Evolutionary conservation across 2,888 invertebrate genomes (phyloP).

Genomic region (Axea sp.): DNA sequence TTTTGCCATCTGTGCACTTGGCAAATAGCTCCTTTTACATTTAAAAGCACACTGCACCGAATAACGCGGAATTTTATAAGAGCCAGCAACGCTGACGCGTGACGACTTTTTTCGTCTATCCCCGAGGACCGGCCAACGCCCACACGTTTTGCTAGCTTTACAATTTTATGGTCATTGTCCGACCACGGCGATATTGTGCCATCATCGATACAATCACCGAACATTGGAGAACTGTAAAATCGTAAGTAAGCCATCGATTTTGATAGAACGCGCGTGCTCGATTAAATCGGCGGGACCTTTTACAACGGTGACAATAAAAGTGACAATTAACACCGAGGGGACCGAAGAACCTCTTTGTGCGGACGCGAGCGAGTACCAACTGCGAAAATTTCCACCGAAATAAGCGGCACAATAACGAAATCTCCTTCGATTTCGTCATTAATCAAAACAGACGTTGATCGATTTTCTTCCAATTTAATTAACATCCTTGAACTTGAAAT

Average conservation of each 20-base stretch:
- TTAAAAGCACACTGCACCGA: slow-evolving; percentile 48
- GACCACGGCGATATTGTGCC: slow-evolving; percentile 53
- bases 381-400: slow-evolving; percentile 6
- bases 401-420: not conserved
- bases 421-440: slow-evolving; percentile 4
- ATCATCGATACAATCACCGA: slow-evolving; percentile 49
- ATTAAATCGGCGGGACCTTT: slow-evolving; percentile 47
- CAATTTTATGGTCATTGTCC: slow-evolving; percentile 66
- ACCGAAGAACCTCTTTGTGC: slow-evolving; percentile 21
- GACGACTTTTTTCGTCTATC: slow-evolving; percentile 61
- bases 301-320: slow-evolving; percentile 44
- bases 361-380: slow-evolving; percentile 17
- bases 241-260: slow-evolving; percentile 39
- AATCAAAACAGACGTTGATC: slow-evolving; percentile 38
- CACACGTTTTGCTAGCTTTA: slow-evolving; percentile 63
- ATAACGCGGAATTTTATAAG: slow-evolving; percentile 61
- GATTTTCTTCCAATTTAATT: too few relatives aligned
- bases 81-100: slow-evolving; percentile 53
- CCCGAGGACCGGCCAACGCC: slow-evolving; percentile 66
- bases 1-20: slow-evolving; percentile 47
- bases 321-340: slow-evolving; percentile 57
- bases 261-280: slow-evolving; percentile 57
- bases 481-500: too few relatives aligned
- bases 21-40: slow-evolving; percentile 40
- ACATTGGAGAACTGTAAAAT: too few relatives aligned